These are phyloP conservation scores for Prietella phreatophila DNA, from an alignment of 2,113 vertebrate species.

Conservation along the genomic window DNA sequence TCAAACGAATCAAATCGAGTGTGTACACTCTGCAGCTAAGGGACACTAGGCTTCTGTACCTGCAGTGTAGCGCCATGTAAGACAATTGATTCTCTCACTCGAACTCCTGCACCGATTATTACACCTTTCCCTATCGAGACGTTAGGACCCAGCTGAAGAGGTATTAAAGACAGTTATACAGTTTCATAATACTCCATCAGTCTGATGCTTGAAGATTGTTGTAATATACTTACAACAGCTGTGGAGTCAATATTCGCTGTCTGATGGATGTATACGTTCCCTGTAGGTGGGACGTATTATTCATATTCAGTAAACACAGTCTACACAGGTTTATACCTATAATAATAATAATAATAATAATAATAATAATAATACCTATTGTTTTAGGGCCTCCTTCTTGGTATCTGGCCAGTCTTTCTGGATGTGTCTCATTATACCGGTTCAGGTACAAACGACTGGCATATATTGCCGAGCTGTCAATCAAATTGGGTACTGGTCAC, in stretches of 20 bases:
- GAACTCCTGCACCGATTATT: conserved; percentile 86
- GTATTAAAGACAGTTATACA: conserved; percentile 23
- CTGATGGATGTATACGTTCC: conserved; percentile 92
- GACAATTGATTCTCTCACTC: conserved; percentile 90
- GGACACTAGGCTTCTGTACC: conserved; percentile 61
- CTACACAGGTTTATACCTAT: neutral
- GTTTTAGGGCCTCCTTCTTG: conserved; percentile 78
- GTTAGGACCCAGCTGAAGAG: conserved; percentile 86
- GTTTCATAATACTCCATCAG: neutral
- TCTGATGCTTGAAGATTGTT: conserved; percentile 4
- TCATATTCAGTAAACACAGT: conserved; percentile 6
- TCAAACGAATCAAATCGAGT: conserved; percentile 1
- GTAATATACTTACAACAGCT: conserved; percentile 80
- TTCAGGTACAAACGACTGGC: conserved; percentile 93
- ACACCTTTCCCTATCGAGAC: conserved; percentile 94
- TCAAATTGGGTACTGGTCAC: neutral
- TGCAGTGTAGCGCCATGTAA: conserved; percentile 89
- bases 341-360: neutral
- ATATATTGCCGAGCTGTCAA: conserved; percentile 89
- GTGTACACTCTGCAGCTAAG: neutral
- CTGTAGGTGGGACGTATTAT: conserved; percentile 63
- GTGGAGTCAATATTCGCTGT: conserved; percentile 86
- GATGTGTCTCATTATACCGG: conserved; percentile 85
- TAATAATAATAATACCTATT: conserved; percentile 74
- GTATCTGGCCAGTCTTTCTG: conserved; percentile 84